Evolutionary conservation across 2,888 invertebrate species (phyloP), one percentile per base, ranked within the genome.

Genomic region (Meteorus colon): DNA sequence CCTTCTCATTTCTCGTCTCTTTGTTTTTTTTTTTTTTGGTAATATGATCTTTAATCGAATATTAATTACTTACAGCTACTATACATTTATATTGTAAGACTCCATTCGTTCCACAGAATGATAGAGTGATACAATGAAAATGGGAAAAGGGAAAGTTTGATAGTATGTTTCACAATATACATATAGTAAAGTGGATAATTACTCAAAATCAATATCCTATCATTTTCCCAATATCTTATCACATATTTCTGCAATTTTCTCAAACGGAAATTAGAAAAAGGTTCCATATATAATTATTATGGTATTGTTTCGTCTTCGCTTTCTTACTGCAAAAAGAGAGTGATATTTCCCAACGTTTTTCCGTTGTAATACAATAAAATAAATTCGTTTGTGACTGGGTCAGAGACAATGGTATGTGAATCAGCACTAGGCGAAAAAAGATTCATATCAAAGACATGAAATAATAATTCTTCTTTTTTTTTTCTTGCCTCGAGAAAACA

Each of bases 401-500:
- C 66, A 31, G 12, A 78, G 59, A 78, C 79, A 79, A 79, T 80
- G 72, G 19, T 60, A 79, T 77, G 77, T 77, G 76, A 81, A 78
- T 77, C 76, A 71, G 73, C 45, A 24, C 27, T 29, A 48, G 48
- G 74, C 73, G 75, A 79, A 74, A 75, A 55, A 19, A 48, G 70
- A 68, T 68, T 65, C 6, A 45, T 24, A n/a, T 5, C 6, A 37
- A n/a, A 60, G 48, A 63, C 29, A 31, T 69, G n/a, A 62, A 55
- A 66, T 73, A 14, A 14, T 6, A 45, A 29, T 67, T 67, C 6
- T 45, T 45, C 4, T 41, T 48, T 24, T 48, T 34, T 55, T 55
- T 59, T 34, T 34, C 37, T 37, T 55, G 4, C 16, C 24, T 24
- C 2, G 14, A 16, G 62, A 62, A 29, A 62, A 29, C 31, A 62